Evolutionary conservation across 2,113 vertebrate species (phyloP), one percentile per base, ranked within the genome.

Genomic region (Mixornis gularis): DNA sequence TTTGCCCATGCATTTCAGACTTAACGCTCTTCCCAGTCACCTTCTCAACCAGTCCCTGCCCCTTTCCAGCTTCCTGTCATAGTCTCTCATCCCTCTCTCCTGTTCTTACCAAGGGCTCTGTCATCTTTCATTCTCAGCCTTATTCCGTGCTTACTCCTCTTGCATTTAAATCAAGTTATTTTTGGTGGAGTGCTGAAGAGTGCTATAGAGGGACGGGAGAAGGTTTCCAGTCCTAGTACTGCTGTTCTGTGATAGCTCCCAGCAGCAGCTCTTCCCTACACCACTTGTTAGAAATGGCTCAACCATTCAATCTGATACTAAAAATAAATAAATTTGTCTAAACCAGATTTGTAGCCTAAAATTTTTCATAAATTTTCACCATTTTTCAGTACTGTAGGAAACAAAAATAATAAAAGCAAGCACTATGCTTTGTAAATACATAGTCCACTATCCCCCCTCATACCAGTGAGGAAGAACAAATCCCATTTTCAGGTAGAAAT

Each of bases 121-220:
- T 60, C 56, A 62, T 80, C 30, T 70, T 73, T 78, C 38, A 62
- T 70, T 52, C 41, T 81, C 93, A 78, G 36, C 26, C 24, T 79
- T 41, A 55, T 72, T 83, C 27, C 26, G 27, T 20, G 36, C 49
- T 88, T 74, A 38, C 14, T 66, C 29, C 40, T 51, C 83, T 76
- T 88, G 44, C 49, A n/a, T 79, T 92, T 90, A 53, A 72, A 84
- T 81, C 1, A 7, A 70, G 51, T 89, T 86, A 32, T 91, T 80
- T 85, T 56, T 51, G 30, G 25, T 40, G 19, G 25, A 79, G 24
- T 60, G 68, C 58, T 86, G 27, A 80, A 41, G 44, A 34, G 49
- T 55, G 56, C 43, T 66, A 2, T 3, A 40, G 62, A 79, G 17
- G 48, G 59, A 79, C 74, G 11, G 60, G 53, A 58, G 83, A 56